These are phyloP conservation scores for Enoplosus armatus DNA, from an alignment of 2,797 vertebrate species.

Conservation along the genomic window DNA sequence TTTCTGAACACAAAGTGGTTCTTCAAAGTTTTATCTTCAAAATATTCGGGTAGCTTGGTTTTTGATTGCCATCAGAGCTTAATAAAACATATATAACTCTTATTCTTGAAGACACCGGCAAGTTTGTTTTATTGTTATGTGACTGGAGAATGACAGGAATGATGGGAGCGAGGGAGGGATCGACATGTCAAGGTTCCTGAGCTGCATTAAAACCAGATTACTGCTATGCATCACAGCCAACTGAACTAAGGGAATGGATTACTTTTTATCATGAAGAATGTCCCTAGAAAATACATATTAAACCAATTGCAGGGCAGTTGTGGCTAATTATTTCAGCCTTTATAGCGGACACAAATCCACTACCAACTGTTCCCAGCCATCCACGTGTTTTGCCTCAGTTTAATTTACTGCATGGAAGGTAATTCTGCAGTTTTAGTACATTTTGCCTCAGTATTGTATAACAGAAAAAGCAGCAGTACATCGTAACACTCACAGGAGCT, in stretches of 20 bases:
- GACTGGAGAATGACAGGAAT: constrained; percentile 15
- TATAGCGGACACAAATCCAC: constrained; percentile 50
- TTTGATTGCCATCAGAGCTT: background rate
- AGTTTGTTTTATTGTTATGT: constrained; percentile 21
- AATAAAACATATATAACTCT: constrained; percentile 27
- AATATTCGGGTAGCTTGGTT: constrained; percentile 4
- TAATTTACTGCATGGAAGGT: constrained; percentile 45
- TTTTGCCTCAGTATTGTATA: constrained; percentile 53
- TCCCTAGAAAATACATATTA: constrained; percentile 10
- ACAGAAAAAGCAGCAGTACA: constrained; percentile 45
- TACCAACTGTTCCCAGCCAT: constrained; percentile 38
- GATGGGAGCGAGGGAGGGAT: constrained; percentile 1
- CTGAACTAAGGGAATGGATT: constrained; percentile 5
- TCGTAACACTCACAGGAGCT: constrained; percentile 38
- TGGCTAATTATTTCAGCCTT: constrained; percentile 49
- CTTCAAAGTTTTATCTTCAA: constrained; percentile 6
- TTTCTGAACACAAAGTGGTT: constrained; percentile 8
- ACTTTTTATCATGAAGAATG: constrained; percentile 17
- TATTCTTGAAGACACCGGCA: constrained; percentile 3
- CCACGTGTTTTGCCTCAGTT: constrained; percentile 31
- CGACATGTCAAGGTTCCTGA: constrained; percentile 23
- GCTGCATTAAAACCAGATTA: constrained; percentile 30
- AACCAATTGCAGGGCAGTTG: constrained; percentile 15
- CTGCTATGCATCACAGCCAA: background rate
- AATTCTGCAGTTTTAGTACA: constrained; percentile 61